These are phyloP conservation scores for Cryptocheilus praepositus DNA, from an alignment of 2,888 invertebrate species.

Conservation along the genomic window DNA sequence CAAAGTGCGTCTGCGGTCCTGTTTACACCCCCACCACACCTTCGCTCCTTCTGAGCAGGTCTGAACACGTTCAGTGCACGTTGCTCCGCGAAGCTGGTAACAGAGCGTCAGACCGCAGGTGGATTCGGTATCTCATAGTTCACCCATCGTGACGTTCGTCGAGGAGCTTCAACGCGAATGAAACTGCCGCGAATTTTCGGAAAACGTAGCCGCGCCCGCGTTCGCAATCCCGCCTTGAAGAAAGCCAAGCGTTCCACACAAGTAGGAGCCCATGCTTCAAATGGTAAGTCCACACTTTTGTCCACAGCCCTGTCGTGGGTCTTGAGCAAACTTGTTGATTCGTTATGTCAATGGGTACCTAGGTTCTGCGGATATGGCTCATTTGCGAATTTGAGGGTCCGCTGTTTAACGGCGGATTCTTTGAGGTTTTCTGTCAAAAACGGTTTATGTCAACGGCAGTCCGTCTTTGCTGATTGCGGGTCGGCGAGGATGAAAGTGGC, in stretches of 20 bases:
- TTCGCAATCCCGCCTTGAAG: conserved; percentile 4
- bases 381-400: too few relatives aligned
- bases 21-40: background rate
- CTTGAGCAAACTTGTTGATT: too few relatives aligned
- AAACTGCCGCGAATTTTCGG: conserved; percentile 19
- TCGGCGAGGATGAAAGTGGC: too few relatives aligned
- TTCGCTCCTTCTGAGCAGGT: conserved; percentile 42
- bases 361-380: too few relatives aligned
- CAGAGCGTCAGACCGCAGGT: conserved; percentile 31
- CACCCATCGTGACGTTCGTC: background rate
- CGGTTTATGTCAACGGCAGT: background rate
- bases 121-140: conserved; percentile 20
- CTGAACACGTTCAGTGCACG: conserved; percentile 57
- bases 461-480: too few relatives aligned
- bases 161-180: conserved; percentile 30
- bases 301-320: too few relatives aligned
- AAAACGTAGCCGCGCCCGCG: conserved; percentile 20
- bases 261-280: conserved; percentile 8
- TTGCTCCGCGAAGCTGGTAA: conserved; percentile 37
- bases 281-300: conserved; percentile 30
- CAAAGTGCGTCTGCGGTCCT: background rate
- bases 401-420: too few relatives aligned
- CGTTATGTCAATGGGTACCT: too few relatives aligned
- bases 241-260: conserved; percentile 5
- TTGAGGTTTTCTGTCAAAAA: too few relatives aligned